Conservation (phyloP, 2,797 vertebrate genomes). For the Vultur gryphus region DNA sequence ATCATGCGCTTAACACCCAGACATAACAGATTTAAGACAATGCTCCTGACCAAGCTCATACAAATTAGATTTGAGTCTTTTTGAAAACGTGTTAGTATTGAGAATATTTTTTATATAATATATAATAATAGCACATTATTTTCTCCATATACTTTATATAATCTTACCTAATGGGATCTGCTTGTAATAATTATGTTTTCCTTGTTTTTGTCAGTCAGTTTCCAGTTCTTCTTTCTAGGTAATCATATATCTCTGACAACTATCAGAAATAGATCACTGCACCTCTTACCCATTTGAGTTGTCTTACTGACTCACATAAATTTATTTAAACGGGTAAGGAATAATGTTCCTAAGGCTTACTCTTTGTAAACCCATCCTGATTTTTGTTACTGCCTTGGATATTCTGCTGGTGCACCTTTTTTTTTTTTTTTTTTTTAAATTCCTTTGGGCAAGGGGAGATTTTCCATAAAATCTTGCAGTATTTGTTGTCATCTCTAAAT, state of each 20-base stretch:
- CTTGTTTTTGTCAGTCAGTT: neutral
- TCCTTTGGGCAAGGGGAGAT: fast-evolving
- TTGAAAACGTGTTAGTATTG: neutral
- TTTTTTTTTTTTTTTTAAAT: neutral
- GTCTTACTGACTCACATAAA: neutral
- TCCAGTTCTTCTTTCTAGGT: neutral
- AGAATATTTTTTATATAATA: neutral
- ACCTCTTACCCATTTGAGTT: neutral
- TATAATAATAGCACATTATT: neutral
- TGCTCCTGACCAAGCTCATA: neutral
- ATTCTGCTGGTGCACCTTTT: neutral
- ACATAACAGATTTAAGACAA: neutral
- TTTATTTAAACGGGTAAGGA: neutral
- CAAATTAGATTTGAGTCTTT: neutral
- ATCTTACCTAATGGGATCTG: neutral
- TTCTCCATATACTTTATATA: neutral
- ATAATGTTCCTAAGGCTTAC: neutral
- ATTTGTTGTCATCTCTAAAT: neutral
- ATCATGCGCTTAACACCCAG: neutral
- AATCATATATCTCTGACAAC: neutral
- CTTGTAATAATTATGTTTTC: neutral
- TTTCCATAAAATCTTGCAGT: neutral
- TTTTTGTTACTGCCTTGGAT: neutral
- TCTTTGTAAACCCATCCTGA: neutral
- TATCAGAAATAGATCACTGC: neutral